Evolutionary conservation across 2,888 invertebrate genomes (phyloP).

Genomic region (Drosophila meridionalis): DNA sequence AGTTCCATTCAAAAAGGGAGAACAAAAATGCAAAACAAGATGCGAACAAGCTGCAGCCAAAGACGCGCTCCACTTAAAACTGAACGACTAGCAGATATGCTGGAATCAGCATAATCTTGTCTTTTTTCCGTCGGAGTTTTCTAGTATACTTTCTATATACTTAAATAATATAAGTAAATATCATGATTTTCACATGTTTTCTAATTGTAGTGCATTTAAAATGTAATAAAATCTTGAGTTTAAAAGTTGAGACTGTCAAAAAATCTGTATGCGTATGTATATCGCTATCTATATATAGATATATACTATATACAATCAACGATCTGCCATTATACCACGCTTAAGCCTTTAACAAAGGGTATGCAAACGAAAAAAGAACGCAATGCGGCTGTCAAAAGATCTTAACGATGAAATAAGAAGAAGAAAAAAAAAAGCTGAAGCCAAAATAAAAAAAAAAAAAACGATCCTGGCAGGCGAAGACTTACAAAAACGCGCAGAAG

Average conservation of each 20-base stretch:
- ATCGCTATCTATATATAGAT: not conserved
- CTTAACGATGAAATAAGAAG: constrained; percentile 64
- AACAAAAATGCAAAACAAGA: constrained; percentile 46
- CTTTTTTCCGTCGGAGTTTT: no score
- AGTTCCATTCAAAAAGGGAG: constrained; percentile 61
- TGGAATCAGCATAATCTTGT: not conserved
- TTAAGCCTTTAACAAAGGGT: not conserved
- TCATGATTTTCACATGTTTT: no score
- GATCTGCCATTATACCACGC: constrained; percentile 1
- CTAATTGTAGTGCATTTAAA: no score
- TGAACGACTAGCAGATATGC: constrained; percentile 1
- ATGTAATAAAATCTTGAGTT: no score
- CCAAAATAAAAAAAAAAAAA: constrained; percentile 36
- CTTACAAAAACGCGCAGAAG: constrained; percentile 52
- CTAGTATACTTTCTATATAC: no score
- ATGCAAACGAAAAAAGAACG: constrained; percentile 31
- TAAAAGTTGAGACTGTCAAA: no score
- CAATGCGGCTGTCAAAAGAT: constrained; percentile 75
- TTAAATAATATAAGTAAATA: no score
- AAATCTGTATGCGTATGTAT: not conserved
- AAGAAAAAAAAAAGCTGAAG: constrained; percentile 20
- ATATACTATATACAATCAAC: not conserved
- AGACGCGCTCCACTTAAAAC: not conserved
- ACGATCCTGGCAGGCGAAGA: constrained; percentile 65
- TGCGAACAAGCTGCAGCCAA: constrained; percentile 39